These are phyloP conservation scores for Sapajus apella DNA, from an alignment of 2,113 vertebrate genomes.

Conservation along the genomic window DNA sequence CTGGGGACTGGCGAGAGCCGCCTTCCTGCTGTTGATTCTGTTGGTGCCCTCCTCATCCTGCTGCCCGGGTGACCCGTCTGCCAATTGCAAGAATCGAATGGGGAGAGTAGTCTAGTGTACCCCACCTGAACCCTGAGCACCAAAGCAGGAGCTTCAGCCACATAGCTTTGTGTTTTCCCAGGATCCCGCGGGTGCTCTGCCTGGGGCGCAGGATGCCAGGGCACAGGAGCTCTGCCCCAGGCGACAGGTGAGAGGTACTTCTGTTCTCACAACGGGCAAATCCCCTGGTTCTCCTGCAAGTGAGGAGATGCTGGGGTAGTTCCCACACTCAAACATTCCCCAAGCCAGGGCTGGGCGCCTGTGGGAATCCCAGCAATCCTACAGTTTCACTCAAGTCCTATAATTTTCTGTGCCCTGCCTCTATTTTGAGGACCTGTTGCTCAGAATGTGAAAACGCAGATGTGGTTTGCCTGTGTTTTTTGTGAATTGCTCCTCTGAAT, in stretches of 20 bases:
- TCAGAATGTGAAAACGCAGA: background rate
- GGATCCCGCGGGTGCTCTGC: background rate
- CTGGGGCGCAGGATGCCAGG: rapidly evolving
- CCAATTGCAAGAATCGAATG: rapidly evolving
- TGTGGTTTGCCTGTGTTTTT: background rate
- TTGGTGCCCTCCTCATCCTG: background rate
- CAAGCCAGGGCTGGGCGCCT: background rate
- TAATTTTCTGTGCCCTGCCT: background rate
- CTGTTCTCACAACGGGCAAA: background rate
- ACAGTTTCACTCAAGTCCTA: background rate
- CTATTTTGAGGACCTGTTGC: slow-evolving; percentile 14
- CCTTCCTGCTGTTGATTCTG: background rate
- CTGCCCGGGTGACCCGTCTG: background rate
- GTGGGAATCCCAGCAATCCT: background rate
- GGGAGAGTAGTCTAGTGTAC: no score
- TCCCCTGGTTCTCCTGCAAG: rapidly evolving
- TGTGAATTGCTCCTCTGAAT: background rate
- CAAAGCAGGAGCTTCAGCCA: rapidly evolving
- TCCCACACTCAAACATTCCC: background rate
- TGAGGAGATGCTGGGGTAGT: background rate
- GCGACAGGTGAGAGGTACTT: background rate
- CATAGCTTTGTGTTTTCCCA: background rate
- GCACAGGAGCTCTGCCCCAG: no score
- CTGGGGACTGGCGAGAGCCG: rapidly evolving
- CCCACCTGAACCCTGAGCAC: rapidly evolving